A percentile compares a stretch with the other conserved stretches of the same genome.
Conservation (phyloP, 2,113 vertebrate species). For the Lophochroa leadbeateri region DNA sequence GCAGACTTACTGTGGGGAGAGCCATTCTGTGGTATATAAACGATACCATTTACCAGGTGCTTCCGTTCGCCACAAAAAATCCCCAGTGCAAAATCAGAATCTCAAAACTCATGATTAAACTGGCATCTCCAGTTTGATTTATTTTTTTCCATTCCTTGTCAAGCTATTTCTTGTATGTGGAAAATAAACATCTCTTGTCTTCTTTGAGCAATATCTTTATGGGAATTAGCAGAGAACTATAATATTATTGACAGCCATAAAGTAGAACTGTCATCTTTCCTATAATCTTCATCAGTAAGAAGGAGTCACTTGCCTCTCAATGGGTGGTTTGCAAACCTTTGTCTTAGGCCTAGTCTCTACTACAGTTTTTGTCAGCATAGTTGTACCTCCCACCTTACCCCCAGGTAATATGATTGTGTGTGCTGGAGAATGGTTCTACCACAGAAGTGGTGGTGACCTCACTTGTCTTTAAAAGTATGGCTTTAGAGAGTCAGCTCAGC, state of each 20-base stretch:
- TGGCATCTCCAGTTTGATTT: not conserved
- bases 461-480: not conserved
- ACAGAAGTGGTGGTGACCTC: not conserved
- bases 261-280: not conserved
- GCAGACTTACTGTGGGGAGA: not conserved
- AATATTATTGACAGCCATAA: not conserved
- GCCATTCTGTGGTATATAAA: not conserved
- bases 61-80: not conserved
- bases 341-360: not conserved
- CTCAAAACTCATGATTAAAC: not conserved
- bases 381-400: not conserved
- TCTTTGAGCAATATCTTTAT: not conserved
- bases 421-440: not conserved
- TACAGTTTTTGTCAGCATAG: not conserved
- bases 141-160: not conserved
- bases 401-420: not conserved
- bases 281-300: not conserved
- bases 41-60: not conserved
- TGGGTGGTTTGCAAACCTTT: not conserved
- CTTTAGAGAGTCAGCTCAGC: not conserved
- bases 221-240: not conserved
- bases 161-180: not conserved
- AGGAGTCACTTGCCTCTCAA: not conserved
- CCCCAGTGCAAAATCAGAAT: not conserved
- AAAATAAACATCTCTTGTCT: not conserved